These are phyloP conservation scores for Ophonus ardosiacus DNA, from an alignment of 2,888 invertebrate genomes.

Conservation along the genomic window DNA sequence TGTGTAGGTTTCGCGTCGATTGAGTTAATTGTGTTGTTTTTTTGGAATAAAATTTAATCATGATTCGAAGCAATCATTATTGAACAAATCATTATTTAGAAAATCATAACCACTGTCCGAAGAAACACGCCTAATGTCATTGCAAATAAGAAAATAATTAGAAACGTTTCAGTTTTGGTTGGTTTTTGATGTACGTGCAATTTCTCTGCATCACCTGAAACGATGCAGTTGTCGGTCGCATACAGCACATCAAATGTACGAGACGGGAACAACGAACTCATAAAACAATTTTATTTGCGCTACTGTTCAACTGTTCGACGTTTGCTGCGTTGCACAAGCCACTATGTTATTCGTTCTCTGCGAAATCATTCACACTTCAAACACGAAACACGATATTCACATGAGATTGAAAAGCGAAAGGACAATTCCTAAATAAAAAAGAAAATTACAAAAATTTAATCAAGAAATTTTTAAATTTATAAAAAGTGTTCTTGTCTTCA, in stretches of 20 bases:
- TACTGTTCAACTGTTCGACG: conserved; percentile 31
- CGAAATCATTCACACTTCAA: not conserved
- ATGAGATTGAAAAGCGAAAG: not conserved
- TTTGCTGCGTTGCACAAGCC: not conserved
- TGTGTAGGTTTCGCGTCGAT: too few relatives aligned
- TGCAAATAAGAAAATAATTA: not conserved
- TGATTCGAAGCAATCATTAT: too few relatives aligned
- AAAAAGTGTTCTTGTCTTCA: not conserved
- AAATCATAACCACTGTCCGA: too few relatives aligned
- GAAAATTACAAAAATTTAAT: too few relatives aligned
- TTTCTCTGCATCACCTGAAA: not conserved
- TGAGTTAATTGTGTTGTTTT: too few relatives aligned
- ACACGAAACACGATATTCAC: not conserved
- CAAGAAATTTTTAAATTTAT: too few relatives aligned
- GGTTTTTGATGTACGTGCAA: not conserved
- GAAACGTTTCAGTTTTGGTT: not conserved
- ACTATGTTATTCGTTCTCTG: not conserved
- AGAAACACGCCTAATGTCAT: too few relatives aligned
- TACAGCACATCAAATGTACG: not conserved
- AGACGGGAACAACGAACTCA: conserved; percentile 57
- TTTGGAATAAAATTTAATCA: too few relatives aligned
- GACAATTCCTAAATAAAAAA: too few relatives aligned
- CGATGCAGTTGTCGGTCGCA: not conserved
- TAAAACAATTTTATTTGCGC: conserved; percentile 54
- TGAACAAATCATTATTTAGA: too few relatives aligned